A percentile compares a stretch with the other conserved stretches of the same genome.
phyloP scores from a whole-genome alignment of 2,888 invertebrate species.

The Synanthedon formicaeformis region DNA sequence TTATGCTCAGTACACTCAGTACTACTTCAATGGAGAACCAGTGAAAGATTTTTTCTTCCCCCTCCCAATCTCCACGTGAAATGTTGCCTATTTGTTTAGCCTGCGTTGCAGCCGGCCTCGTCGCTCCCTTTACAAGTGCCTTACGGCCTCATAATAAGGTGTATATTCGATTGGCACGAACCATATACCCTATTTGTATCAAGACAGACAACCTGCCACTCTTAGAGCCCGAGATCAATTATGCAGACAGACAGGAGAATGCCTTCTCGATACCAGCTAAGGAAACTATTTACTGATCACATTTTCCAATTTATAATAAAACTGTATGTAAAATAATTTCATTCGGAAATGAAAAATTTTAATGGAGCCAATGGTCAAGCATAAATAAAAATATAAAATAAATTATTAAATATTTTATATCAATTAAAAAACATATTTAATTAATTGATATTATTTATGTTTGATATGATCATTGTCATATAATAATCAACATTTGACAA shows the following conservation, averaged over 20 bases:
- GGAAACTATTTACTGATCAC: slow-evolving; percentile 11
- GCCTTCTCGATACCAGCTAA: slow-evolving; percentile 12
- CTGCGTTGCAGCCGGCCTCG: not conserved
- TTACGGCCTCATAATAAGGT: not conserved
- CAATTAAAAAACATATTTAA: no score
- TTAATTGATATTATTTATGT: no score
- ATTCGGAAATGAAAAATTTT: no score
- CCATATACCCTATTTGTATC: slow-evolving; percentile 11
- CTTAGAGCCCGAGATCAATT: slow-evolving; percentile 31
- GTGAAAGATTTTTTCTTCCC: slow-evolving; percentile 5
- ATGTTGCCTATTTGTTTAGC: slow-evolving; percentile 8
- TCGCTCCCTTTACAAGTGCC: not conserved
- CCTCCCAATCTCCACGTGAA: slow-evolving; percentile 8
- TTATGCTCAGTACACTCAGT: not conserved
- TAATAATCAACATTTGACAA: no score
- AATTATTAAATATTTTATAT: no score
- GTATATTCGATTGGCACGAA: not conserved
- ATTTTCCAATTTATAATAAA: no score
- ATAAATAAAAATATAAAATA: no score
- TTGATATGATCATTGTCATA: no score
- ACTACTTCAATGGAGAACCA: not conserved
- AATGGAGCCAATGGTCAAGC: no score
- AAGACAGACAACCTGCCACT: slow-evolving; percentile 1
- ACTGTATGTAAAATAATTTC: no score
- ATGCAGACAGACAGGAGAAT: slow-evolving; percentile 20